phyloP scores from a whole-genome alignment of 2,113 vertebrate species.

The Eidolon helvum region DNA sequence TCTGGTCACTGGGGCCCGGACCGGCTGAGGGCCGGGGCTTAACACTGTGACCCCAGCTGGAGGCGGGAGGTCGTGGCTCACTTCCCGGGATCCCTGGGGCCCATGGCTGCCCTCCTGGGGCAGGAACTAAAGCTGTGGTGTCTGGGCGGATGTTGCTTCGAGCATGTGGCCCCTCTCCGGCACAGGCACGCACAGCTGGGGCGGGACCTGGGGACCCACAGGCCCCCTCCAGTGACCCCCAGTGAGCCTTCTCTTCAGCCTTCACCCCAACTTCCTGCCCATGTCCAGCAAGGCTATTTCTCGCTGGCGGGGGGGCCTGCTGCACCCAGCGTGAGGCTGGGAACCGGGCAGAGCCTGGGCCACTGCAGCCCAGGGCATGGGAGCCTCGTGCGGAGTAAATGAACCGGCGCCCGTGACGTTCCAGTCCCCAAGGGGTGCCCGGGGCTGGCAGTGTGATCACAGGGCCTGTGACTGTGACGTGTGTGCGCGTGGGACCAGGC shows the following conservation, averaged over 20 bases:
- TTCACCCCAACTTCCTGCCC: neutral
- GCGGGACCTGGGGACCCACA: neutral
- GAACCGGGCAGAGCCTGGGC: neutral
- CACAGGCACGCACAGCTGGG: neutral
- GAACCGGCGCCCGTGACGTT: neutral
- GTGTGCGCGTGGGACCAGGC: no score
- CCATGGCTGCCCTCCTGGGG: no score
- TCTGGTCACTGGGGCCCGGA: no score
- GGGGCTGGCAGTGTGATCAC: neutral
- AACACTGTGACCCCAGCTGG: neutral
- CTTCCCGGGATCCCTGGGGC: no score
- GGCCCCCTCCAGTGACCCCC: neutral
- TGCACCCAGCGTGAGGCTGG: no score
- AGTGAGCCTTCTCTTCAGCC: no score
- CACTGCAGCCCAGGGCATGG: neutral
- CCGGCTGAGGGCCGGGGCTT: neutral
- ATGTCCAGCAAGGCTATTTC: neutral
- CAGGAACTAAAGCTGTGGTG: neutral
- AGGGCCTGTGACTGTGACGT: neutral
- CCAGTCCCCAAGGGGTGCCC: neutral
- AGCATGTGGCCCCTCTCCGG: neutral
- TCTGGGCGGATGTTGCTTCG: neutral
- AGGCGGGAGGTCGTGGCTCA: neutral
- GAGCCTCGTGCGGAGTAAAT: no score
- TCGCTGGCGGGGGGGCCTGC: neutral